A percentile compares a stretch with the other conserved stretches of the same genome.
Conservation (phyloP, 2,797 vertebrate species). For the Silurus lanzhouensis region DNA sequence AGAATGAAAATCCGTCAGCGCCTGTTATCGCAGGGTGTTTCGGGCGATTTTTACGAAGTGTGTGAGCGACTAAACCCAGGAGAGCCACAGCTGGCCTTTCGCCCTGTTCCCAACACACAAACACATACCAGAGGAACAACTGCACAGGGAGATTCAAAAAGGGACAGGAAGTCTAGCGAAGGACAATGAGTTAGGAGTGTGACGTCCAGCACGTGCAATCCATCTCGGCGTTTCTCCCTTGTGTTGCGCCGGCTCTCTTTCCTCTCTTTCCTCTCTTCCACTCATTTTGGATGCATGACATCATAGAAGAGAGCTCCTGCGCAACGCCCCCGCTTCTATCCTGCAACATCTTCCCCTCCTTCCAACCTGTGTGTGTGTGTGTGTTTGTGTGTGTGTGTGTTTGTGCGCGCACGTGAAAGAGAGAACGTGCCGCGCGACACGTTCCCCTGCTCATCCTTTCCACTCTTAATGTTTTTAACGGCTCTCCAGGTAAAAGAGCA, state of each 20-base stretch:
- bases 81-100: constrained; percentile 43
- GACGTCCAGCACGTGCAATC: constrained; percentile 34
- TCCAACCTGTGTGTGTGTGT: not conserved
- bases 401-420: not conserved
- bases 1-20: constrained; percentile 26
- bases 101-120: constrained; percentile 55
- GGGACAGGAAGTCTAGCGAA: constrained; percentile 49
- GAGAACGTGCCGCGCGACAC: constrained; percentile 32
- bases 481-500: constrained; percentile 38
- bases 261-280: constrained; percentile 2
- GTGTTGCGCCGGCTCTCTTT: not conserved
- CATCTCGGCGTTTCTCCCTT: constrained; percentile 29
- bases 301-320: constrained; percentile 24
- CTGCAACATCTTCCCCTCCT: constrained; percentile 13
- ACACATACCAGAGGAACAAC: constrained; percentile 43
- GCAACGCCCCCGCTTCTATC: not conserved
- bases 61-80: constrained; percentile 41
- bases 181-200: constrained; percentile 49
- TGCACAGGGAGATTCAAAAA: constrained; percentile 45
- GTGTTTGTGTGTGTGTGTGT: not conserved
- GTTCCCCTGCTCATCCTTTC: constrained; percentile 22
- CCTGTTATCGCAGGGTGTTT: constrained; percentile 40
- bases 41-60: constrained; percentile 42
- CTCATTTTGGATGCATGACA: constrained; percentile 23
- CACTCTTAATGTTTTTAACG: constrained; percentile 1